A percentile compares a stretch with the other conserved stretches of the same genome.
phyloP scores from a whole-genome alignment of 2,888 invertebrate genomes.

The Colostygia pectinataria region DNA sequence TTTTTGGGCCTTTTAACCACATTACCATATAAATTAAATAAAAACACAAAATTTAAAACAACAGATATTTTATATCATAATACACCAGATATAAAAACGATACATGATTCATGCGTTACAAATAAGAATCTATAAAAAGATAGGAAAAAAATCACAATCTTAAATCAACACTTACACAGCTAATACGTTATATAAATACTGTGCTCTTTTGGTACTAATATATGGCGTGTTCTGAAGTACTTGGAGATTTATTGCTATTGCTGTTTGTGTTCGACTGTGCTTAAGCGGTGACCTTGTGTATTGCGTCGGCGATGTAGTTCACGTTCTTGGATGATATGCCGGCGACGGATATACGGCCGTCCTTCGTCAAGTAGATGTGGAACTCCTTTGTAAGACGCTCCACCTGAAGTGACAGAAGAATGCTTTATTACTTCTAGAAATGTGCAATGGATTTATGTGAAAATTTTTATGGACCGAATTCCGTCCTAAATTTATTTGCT shows the following conservation, averaged over 20 bases:
- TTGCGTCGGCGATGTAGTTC: slow-evolving; percentile 95
- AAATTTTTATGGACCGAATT: too few species aligned
- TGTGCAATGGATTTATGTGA: too few species aligned
- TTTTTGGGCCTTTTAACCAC: too few species aligned
- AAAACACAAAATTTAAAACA: slow-evolving; percentile 34
- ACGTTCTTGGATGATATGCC: slow-evolving; percentile 98
- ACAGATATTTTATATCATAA: slow-evolving; percentile 33
- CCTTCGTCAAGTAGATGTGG: slow-evolving; percentile 97
- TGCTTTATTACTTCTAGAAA: too few species aligned
- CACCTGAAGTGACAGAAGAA: slow-evolving; percentile 82
- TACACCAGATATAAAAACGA: slow-evolving; percentile 31
- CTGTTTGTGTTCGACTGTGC: slow-evolving; percentile 36
- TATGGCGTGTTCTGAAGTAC: slow-evolving; percentile 35
- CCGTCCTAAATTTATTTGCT: too few species aligned
- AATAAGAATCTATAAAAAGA: slow-evolving; percentile 25
- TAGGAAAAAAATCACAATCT: slow-evolving; percentile 27
- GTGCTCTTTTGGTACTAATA: slow-evolving; percentile 44
- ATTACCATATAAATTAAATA: slow-evolving; percentile 25
- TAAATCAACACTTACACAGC: slow-evolving; percentile 22
- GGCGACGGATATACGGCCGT: slow-evolving; percentile 99
- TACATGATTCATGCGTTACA: slow-evolving; percentile 28
- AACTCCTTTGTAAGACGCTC: slow-evolving; percentile 93
- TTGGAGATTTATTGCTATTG: slow-evolving; percentile 22
- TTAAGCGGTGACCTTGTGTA: slow-evolving; percentile 95
- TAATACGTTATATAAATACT: slow-evolving; percentile 52